Conservation (phyloP, 2,797 vertebrate genomes). For the Pelobates cultripes region DNA sequence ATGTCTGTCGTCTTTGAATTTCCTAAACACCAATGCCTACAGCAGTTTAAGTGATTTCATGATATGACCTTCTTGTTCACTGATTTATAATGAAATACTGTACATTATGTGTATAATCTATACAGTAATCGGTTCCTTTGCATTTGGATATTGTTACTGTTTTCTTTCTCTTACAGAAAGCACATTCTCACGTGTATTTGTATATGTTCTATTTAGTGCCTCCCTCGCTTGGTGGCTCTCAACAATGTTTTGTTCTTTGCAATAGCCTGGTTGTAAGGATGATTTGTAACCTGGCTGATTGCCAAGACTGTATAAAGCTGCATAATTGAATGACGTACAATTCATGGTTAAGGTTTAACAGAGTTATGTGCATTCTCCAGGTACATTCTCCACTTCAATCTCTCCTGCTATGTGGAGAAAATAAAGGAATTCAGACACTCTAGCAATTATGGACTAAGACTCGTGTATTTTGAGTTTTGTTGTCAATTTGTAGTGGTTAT, state of each 20-base stretch:
- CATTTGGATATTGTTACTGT: neutral
- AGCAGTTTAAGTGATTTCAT: no score
- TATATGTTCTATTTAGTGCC: constrained; percentile 7
- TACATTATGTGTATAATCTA: neutral
- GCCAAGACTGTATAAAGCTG: constrained; percentile 13
- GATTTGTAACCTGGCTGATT: neutral
- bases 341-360: constrained; percentile 40
- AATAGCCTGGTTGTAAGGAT: constrained; percentile 9
- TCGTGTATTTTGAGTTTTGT: no score
- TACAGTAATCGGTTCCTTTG: neutral
- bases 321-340: neutral
- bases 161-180: neutral
- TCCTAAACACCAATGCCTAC: no score
- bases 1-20: no score
- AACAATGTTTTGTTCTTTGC: constrained; percentile 10
- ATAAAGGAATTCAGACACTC: no score
- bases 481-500: no score
- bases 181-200: constrained; percentile 14
- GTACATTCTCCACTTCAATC: no score
- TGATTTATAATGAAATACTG: no score
- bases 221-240: constrained; percentile 13
- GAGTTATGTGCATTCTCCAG: constrained; percentile 19
- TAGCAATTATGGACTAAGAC: no score
- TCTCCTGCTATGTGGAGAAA: neutral
- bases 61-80: no score